Conservation (phyloP, 2,113 vertebrate genomes). For the Tragelaphus scriptus region DNA sequence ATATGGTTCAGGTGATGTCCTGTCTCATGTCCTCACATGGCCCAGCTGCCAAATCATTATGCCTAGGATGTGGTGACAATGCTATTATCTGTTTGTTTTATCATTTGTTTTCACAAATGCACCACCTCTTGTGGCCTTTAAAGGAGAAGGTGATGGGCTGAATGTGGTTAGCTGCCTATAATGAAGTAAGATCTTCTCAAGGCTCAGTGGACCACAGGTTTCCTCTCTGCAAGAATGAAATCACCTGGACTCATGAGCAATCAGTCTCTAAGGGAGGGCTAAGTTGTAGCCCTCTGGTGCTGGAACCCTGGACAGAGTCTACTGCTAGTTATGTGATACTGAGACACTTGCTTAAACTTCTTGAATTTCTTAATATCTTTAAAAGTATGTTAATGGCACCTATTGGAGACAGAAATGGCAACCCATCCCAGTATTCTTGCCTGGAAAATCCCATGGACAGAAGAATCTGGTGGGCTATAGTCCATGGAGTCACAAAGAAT, state of each 20-base stretch:
- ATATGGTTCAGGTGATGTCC: background rate
- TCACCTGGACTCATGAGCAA: background rate
- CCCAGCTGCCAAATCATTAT: background rate
- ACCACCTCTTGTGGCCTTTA: background rate
- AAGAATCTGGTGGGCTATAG: background rate
- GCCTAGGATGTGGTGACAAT: background rate
- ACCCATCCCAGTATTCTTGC: background rate
- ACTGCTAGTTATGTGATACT: background rate
- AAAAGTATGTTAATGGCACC: background rate
- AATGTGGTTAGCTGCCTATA: background rate
- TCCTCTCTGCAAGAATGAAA: background rate
- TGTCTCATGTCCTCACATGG: background rate
- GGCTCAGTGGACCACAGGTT: background rate
- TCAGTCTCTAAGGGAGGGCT: background rate
- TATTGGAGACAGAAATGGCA: background rate
- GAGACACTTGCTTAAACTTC: background rate
- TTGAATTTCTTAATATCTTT: background rate
- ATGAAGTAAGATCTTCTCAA: background rate
- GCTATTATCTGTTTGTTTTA: background rate
- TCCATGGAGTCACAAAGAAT: background rate
- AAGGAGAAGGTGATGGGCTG: background rate
- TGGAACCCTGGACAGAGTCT: background rate
- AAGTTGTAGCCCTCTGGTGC: background rate
- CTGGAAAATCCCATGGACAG: background rate
- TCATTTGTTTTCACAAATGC: background rate